Conservation (phyloP, 2,797 vertebrate species). For the Amphiprion clarkii region DNA sequence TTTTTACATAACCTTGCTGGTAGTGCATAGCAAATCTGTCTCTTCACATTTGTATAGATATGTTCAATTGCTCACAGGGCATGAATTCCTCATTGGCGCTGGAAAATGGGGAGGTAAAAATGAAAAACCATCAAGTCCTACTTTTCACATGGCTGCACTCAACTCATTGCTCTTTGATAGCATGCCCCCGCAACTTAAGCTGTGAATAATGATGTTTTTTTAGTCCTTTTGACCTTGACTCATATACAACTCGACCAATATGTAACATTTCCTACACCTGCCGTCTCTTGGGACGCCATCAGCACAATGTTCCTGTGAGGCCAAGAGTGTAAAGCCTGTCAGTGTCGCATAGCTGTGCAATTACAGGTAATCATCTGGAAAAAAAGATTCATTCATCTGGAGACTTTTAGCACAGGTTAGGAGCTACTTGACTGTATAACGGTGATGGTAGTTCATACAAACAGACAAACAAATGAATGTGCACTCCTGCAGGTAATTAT, state of each 20-base stretch:
- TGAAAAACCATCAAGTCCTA: conserved; percentile 59
- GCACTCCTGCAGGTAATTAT: conserved; percentile 29
- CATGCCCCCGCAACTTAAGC: conserved; percentile 60
- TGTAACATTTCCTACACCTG: conserved; percentile 49
- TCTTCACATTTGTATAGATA: conserved; percentile 72
- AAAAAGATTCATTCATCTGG: conserved; percentile 20
- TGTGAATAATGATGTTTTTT: conserved; percentile 70
- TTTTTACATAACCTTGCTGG: conserved; percentile 73
- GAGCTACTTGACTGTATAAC: not conserved
- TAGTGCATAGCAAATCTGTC: conserved; percentile 69
- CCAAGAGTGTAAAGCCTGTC: conserved; percentile 18
- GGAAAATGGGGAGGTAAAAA: conserved; percentile 47
- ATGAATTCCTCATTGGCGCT: conserved; percentile 60
- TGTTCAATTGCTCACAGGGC: conserved; percentile 67
- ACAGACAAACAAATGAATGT: conserved; percentile 3
- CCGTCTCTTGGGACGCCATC: conserved; percentile 41
- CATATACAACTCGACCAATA: conserved; percentile 23
- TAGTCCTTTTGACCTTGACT: conserved; percentile 67
- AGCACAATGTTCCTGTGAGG: not conserved
- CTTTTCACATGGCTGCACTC: conserved; percentile 74
- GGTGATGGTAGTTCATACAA: conserved; percentile 3
- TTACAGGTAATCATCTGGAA: conserved; percentile 47
- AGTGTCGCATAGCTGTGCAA: conserved; percentile 35
- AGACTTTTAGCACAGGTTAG: conserved; percentile 1
- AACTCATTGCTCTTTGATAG: conserved; percentile 69